These are phyloP conservation scores for Hapalemur alaotrensis DNA, from an alignment of 2,797 vertebrate genomes.

Conservation along the genomic window DNA sequence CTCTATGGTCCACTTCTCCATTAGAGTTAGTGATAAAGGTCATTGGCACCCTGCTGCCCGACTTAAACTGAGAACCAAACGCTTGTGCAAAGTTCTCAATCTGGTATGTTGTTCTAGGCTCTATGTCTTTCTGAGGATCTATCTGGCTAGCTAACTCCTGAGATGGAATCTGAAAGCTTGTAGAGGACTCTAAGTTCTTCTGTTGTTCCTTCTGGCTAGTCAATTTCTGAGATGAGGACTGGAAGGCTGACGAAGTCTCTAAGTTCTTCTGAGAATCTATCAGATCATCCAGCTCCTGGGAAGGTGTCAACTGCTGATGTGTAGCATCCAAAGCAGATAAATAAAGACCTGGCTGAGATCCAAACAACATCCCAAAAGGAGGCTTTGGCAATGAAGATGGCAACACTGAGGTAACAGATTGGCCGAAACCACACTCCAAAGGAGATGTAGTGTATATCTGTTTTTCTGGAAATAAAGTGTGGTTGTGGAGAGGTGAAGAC, in stretches of 20 bases:
- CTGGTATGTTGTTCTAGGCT: slow-evolving; percentile 95
- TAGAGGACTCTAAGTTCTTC: slow-evolving; percentile 88
- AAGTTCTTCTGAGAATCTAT: slow-evolving; percentile 94
- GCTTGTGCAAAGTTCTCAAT: slow-evolving; percentile 99
- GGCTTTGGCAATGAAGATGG: slow-evolving; percentile 95
- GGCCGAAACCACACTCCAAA: slow-evolving; percentile 95
- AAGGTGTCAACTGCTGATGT: slow-evolving; percentile 99
- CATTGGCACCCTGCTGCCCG: slow-evolving; percentile 96
- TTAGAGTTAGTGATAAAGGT: slow-evolving; percentile 93
- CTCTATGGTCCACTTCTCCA: slow-evolving; percentile 95
- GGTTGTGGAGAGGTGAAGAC: slow-evolving; percentile 92
- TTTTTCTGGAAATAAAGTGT: slow-evolving; percentile 95
- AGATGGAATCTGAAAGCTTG: slow-evolving; percentile 91
- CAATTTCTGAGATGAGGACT: slow-evolving; percentile 94
- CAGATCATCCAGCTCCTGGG: slow-evolving; percentile 99
- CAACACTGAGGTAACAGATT: slow-evolving; percentile 95
- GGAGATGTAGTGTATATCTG: slow-evolving; percentile 95
- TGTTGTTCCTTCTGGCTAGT: slow-evolving; percentile 92
- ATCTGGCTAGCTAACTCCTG: slow-evolving; percentile 93
- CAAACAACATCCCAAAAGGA: slow-evolving; percentile 96
- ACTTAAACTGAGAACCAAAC: slow-evolving; percentile 99
- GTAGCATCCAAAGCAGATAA: slow-evolving; percentile 93
- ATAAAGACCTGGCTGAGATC: slow-evolving; percentile 95
- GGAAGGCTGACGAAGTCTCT: slow-evolving; percentile 92
- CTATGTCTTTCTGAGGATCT: slow-evolving; percentile 93